A percentile compares a stretch with the other conserved stretches of the same genome.
Conservation (phyloP, 1,140 invertebrate genomes). For the Cydia amplana region DNA sequence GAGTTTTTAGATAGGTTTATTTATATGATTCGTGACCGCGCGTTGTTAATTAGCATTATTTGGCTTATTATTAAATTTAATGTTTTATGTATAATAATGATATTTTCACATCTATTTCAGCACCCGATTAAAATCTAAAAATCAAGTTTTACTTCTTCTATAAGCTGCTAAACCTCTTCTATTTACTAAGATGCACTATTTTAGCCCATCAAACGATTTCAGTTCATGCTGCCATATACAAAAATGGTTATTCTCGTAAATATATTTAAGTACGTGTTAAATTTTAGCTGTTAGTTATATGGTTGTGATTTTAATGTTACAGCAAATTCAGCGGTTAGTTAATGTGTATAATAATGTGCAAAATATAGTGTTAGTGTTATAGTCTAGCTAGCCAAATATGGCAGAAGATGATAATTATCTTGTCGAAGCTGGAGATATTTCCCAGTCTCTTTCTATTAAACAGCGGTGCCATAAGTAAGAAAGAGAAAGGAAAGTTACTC, state of each 20-base stretch:
- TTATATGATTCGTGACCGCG: not conserved
- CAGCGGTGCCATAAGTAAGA: not conserved
- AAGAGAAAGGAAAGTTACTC: not conserved
- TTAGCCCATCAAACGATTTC: not conserved
- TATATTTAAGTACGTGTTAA: not conserved
- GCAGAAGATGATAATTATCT: not conserved
- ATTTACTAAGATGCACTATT: constrained; percentile 23
- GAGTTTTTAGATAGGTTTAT: not conserved
- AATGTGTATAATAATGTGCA: constrained; percentile 25
- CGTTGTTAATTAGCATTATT: not conserved
- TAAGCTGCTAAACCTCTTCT: constrained; percentile 25
- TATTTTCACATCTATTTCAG: not conserved
- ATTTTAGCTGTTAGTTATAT: not conserved
- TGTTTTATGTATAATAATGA: not conserved
- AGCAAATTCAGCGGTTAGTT: constrained; percentile 24
- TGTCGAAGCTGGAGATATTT: not conserved
- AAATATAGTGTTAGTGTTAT: constrained; percentile 9
- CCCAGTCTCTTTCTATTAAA: not conserved
- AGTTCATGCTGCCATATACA: constrained; percentile 4
- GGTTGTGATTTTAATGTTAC: not conserved
- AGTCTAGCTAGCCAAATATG: not conserved
- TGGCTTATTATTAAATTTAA: not conserved
- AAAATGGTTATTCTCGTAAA: not conserved
- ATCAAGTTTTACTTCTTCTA: constrained; percentile 7
- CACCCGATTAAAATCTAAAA: not conserved